These are phyloP conservation scores for Oryctes rhinoceros DNA, from an alignment of 1,140 invertebrate species.

Conservation along the genomic window DNA sequence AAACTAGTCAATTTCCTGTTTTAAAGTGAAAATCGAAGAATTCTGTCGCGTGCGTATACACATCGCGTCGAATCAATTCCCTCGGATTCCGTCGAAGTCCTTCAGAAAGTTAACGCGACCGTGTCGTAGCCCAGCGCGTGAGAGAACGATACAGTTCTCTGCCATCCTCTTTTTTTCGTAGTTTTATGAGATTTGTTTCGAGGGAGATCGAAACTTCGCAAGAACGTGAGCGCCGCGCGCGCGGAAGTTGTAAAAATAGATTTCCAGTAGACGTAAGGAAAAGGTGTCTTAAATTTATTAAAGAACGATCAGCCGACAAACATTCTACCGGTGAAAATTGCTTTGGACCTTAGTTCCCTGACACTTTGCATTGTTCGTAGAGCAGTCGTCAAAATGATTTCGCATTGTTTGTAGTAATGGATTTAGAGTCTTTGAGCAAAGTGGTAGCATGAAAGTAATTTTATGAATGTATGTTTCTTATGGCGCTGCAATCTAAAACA, in stretches of 20 bases:
- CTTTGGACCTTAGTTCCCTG: background rate
- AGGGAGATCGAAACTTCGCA: background rate
- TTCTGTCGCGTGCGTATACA: background rate
- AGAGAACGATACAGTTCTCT: no score
- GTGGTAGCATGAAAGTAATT: background rate
- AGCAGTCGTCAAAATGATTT: background rate
- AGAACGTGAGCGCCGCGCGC: background rate
- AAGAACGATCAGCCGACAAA: background rate
- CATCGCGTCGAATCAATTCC: background rate
- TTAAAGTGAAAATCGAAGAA: no score
- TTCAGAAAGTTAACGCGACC: background rate
- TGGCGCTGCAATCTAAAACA: background rate
- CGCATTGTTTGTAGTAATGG: constrained; percentile 8
- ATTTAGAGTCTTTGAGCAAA: background rate
- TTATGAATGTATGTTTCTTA: background rate
- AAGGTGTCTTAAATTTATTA: constrained; percentile 7
- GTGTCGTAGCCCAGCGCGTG: background rate
- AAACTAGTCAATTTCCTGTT: no score
- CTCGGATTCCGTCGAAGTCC: background rate
- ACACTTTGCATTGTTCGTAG: no score
- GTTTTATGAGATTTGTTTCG: constrained; percentile 7
- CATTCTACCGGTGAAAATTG: background rate
- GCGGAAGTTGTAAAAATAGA: constrained; percentile 10
- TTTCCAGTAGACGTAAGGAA: background rate
- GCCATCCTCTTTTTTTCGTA: background rate